These are phyloP conservation scores for Centrocercus urophasianus DNA, from an alignment of 2,113 vertebrate genomes.

Conservation along the genomic window DNA sequence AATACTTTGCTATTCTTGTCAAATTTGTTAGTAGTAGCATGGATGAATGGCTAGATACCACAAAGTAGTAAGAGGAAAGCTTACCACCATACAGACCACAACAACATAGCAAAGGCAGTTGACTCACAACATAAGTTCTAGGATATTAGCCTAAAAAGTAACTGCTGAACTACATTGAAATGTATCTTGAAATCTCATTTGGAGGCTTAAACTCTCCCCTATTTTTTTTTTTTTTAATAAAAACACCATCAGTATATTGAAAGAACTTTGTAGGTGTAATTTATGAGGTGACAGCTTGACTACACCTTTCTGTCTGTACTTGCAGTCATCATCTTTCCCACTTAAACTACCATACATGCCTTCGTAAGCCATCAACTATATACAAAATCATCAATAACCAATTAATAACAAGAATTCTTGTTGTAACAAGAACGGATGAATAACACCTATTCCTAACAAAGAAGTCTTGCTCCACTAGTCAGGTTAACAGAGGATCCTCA, in stretches of 20 bases:
- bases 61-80: neutral
- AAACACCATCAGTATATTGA: neutral
- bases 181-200: neutral
- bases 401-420: neutral
- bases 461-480: neutral
- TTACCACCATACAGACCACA: neutral
- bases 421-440: neutral
- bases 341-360: fast-evolving
- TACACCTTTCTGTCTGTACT: neutral
- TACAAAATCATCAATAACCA: neutral
- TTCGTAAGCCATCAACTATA: neutral
- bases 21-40: neutral
- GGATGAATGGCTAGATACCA: neutral
- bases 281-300: neutral
- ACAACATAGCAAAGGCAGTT: neutral
- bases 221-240: neutral
- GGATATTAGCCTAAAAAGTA: neutral
- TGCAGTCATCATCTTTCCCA: neutral
- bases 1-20: neutral
- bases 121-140: neutral
- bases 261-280: neutral
- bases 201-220: neutral
- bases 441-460: neutral
- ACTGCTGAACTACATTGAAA: neutral
- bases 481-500: neutral